phyloP scores from a whole-genome alignment of 2,888 invertebrate genomes.

The Polietes domitor region DNA sequence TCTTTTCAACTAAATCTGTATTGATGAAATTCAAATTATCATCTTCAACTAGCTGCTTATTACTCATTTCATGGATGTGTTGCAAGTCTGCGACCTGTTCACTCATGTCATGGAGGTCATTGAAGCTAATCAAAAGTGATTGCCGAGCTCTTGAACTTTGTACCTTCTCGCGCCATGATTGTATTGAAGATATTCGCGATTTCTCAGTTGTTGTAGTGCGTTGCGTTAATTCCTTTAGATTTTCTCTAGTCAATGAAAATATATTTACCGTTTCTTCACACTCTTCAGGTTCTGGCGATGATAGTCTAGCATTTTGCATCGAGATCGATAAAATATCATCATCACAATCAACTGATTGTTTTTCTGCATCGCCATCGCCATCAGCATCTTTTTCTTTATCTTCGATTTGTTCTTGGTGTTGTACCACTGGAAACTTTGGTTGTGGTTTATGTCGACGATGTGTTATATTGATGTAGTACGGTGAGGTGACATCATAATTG shows the following conservation, averaged over 20 bases:
- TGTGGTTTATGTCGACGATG: conserved; percentile 77
- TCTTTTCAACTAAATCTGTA: conserved; percentile 65
- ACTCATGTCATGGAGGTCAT: conserved; percentile 74
- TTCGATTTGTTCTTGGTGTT: not conserved
- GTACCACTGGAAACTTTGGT: conserved; percentile 69
- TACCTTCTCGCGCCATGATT: conserved; percentile 79
- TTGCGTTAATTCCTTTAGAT: conserved; percentile 74
- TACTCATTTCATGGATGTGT: not conserved
- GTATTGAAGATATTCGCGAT: conserved; percentile 75
- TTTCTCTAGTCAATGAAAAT: conserved; percentile 76
- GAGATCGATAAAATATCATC: conserved; percentile 40
- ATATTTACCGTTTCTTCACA: conserved; percentile 72
- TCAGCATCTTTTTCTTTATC: not conserved
- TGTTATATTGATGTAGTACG: conserved; percentile 80
- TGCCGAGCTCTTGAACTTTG: conserved; percentile 75
- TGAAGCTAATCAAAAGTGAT: conserved; percentile 74
- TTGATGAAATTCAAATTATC: conserved; percentile 77
- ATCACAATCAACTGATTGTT: conserved; percentile 23
- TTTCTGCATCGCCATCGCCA: not conserved
- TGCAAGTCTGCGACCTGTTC: conserved; percentile 65
- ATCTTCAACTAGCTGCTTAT: conserved; percentile 64
- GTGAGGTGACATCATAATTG: conserved; percentile 79
- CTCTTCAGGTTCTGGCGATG: conserved; percentile 17
- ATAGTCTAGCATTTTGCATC: conserved; percentile 36
- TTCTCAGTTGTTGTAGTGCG: conserved; percentile 64